These are phyloP conservation scores for Deilephila elpenor DNA, from an alignment of 2,888 invertebrate species.

Conservation along the genomic window DNA sequence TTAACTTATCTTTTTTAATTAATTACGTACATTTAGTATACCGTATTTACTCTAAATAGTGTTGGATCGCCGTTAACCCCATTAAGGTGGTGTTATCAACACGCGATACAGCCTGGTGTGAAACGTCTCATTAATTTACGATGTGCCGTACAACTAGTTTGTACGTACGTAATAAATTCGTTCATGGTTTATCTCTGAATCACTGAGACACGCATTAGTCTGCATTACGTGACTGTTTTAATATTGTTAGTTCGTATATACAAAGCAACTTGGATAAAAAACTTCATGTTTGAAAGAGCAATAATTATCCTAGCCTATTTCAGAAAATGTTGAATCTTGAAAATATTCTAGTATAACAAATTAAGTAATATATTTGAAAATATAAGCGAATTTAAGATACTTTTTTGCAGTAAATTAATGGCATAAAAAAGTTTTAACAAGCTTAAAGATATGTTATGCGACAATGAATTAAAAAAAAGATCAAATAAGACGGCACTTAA, in stretches of 20 bases:
- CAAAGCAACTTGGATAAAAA: neutral
- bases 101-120: constrained; percentile 18
- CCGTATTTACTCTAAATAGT: constrained; percentile 9
- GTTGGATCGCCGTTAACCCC: neutral
- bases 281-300: too few species aligned
- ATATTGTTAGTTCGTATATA: too few species aligned
- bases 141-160: constrained; percentile 14
- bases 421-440: too few species aligned
- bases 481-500: too few species aligned
- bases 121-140: constrained; percentile 24
- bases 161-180: constrained; percentile 18
- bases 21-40: neutral
- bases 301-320: too few species aligned
- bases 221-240: constrained; percentile 12
- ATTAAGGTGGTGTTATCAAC: constrained; percentile 9
- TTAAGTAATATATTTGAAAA: too few species aligned
- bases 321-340: too few species aligned
- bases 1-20: neutral
- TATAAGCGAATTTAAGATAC: too few species aligned
- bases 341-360: too few species aligned
- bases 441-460: too few species aligned
- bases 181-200: constrained; percentile 20
- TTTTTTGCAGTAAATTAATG: too few species aligned
- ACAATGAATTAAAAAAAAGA: too few species aligned
- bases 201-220: constrained; percentile 16